phyloP scores from a whole-genome alignment of 1,140 invertebrate species.

The Atta texana region DNA sequence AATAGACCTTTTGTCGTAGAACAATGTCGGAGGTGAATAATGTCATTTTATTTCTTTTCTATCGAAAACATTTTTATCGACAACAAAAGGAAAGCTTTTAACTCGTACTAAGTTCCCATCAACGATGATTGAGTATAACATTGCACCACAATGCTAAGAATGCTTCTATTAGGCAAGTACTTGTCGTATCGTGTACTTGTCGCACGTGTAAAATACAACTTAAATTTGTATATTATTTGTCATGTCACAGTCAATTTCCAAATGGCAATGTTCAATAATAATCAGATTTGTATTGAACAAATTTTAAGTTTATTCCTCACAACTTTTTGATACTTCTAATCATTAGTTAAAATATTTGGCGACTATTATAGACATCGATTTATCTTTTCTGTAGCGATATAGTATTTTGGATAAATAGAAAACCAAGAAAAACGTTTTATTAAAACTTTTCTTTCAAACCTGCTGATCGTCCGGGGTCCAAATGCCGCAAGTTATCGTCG shows the following conservation, averaged over 20 bases:
- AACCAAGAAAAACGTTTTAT: background rate
- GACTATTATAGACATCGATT: background rate
- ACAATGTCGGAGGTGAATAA: constrained; percentile 8
- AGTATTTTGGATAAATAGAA: background rate
- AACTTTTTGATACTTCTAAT: background rate
- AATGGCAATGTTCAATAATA: background rate
- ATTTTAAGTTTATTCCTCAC: background rate
- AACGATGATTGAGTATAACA: constrained; percentile 54
- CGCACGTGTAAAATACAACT: background rate
- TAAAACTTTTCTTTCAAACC: constrained; percentile 82
- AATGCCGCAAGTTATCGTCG: constrained; percentile 97
- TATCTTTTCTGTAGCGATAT: background rate
- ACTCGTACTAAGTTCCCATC: constrained; percentile 9
- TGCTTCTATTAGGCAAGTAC: constrained; percentile 17
- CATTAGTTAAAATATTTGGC: background rate
- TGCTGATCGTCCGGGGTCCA: constrained; percentile 99
- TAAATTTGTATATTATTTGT: background rate
- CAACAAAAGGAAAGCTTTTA: constrained; percentile 32
- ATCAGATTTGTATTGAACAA: background rate
- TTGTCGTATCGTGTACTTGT: constrained; percentile 43
- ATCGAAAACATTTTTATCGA: constrained; percentile 15
- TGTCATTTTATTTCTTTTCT: constrained; percentile 21
- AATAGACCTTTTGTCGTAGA: constrained; percentile 91
- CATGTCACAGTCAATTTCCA: background rate
- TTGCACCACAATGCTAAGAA: constrained; percentile 17